Evolutionary conservation across 2,113 vertebrate species (phyloP).

Genomic region (Nothoprocta pentlandii): DNA sequence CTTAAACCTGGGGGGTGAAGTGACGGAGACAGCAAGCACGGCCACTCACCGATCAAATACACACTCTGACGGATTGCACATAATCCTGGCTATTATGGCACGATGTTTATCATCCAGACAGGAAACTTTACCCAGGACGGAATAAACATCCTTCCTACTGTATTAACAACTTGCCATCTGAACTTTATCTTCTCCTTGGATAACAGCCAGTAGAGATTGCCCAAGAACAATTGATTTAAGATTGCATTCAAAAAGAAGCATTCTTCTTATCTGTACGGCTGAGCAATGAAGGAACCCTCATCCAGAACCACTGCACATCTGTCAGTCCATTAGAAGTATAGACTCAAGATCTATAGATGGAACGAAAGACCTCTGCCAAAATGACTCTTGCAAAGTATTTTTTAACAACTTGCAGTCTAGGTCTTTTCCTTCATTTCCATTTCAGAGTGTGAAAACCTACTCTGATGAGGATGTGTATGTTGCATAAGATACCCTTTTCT

Average conservation of each 20-base stretch:
- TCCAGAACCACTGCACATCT: conserved; percentile 36
- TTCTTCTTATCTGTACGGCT: conserved; percentile 34
- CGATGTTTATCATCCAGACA: conserved; percentile 46
- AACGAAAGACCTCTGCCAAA: conserved; percentile 14
- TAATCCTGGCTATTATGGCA: neutral
- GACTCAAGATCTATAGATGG: conserved; percentile 21
- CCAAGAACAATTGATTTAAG: conserved; percentile 67
- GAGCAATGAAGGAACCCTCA: neutral
- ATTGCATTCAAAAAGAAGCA: conserved; percentile 59
- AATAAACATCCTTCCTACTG: conserved; percentile 57
- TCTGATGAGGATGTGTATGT: neutral
- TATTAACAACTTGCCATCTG: conserved; percentile 65
- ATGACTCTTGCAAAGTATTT: conserved; percentile 43
- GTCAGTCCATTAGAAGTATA: conserved; percentile 50
- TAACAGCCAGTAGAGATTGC: conserved; percentile 33
- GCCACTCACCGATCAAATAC: rapidly evolving
- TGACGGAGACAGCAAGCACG: rapidly evolving
- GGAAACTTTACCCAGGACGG: conserved; percentile 42
- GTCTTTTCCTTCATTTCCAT: neutral
- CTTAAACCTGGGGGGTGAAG: neutral
- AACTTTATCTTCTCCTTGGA: conserved; percentile 59
- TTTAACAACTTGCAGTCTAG: neutral
- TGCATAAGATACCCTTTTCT: rapidly evolving
- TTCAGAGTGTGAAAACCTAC: no score
- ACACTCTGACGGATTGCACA: conserved; percentile 6